A percentile compares a stretch with the other conserved stretches of the same genome.
Conservation (phyloP, 2,797 vertebrate species). For the Delichon dasypus region DNA sequence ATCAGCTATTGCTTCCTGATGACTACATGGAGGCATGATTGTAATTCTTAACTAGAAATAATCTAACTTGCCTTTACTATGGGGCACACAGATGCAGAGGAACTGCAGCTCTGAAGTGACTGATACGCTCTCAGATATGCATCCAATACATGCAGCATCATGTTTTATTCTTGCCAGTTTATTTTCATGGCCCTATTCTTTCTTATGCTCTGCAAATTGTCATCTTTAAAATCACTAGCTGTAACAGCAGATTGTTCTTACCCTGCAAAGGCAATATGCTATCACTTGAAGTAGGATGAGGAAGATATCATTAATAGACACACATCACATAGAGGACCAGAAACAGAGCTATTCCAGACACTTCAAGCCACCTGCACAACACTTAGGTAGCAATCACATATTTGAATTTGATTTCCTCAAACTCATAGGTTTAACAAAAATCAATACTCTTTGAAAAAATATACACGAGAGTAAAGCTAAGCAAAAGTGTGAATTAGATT, state of each 20-base stretch:
- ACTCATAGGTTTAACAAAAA: not conserved
- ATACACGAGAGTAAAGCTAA: not conserved
- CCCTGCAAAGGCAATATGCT: not conserved
- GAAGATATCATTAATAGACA: not conserved
- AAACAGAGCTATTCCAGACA: not conserved
- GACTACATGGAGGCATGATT: not conserved
- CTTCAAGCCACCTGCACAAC: not conserved
- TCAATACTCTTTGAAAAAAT: not conserved
- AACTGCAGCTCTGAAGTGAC: not conserved
- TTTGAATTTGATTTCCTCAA: not conserved
- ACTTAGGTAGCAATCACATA: not conserved
- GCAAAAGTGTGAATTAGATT: not conserved
- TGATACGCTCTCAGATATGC: not conserved
- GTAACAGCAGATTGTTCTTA: not conserved
- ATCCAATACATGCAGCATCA: accelerated
- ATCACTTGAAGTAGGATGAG: not conserved
- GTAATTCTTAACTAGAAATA: not conserved
- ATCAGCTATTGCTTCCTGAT: not conserved
- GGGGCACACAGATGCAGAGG: not conserved
- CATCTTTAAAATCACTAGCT: not conserved
- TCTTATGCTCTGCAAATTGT: not conserved
- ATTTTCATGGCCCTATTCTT: not conserved
- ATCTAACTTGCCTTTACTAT: not conserved
- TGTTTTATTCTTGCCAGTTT: not conserved
- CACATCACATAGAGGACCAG: not conserved